Conservation (phyloP, 2,797 vertebrate genomes). For the Betta splendens region DNA sequence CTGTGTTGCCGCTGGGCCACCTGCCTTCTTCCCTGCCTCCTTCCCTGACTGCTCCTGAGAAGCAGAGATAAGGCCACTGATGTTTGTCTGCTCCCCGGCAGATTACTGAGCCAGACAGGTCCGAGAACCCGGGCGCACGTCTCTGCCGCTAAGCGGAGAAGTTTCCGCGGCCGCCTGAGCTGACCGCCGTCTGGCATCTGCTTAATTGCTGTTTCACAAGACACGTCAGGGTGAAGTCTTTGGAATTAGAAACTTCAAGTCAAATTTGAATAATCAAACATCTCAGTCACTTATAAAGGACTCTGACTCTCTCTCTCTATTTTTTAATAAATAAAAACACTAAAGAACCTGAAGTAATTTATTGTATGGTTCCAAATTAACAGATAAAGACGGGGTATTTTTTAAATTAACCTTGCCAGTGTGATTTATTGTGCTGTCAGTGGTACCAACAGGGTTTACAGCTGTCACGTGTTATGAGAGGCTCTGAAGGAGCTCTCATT, state of each 20-base stretch:
- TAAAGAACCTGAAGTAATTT: no score
- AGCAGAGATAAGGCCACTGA: constrained; percentile 77
- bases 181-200: constrained; percentile 49
- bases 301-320: no score
- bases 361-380: not conserved
- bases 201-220: constrained; percentile 29
- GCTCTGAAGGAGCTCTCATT: not conserved
- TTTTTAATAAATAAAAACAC: no score
- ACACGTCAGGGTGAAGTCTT: no score
- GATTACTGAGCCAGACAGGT: constrained; percentile 75
- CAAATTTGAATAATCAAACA: not conserved
- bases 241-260: constrained; percentile 1
- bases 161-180: constrained; percentile 40
- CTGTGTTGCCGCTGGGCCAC: constrained; percentile 46
- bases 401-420: not conserved
- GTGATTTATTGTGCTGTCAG: constrained; percentile 1
- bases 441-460: not conserved
- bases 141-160: constrained; percentile 50
- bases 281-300: no score
- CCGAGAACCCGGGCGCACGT: constrained; percentile 56
- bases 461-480: constrained; percentile 1
- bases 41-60: constrained; percentile 71
- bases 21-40: constrained; percentile 56
- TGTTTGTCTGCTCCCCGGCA: constrained; percentile 78
- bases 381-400: not conserved